phyloP scores from a whole-genome alignment of 2,797 vertebrate species.

The Furcifer pardalis region DNA sequence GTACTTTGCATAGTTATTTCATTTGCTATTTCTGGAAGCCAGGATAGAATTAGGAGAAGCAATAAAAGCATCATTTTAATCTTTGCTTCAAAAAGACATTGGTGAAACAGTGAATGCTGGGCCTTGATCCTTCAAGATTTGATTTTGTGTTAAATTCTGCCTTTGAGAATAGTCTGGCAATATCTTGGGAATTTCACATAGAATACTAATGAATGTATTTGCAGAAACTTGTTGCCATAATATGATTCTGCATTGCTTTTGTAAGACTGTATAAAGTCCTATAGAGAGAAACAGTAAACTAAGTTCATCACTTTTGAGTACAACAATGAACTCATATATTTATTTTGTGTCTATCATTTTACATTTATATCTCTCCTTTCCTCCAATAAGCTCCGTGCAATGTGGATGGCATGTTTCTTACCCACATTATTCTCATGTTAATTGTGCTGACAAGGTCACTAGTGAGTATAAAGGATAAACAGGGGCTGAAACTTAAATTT shows the following conservation, averaged over 20 bases:
- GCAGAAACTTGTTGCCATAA: background rate
- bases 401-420: too few species aligned
- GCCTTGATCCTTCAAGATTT: slow-evolving; percentile 10
- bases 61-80: slow-evolving; percentile 24
- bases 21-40: slow-evolving; percentile 15
- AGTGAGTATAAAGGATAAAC: background rate
- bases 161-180: background rate
- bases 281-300: background rate
- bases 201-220: slow-evolving; percentile 23
- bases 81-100: slow-evolving; percentile 25
- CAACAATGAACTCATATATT: background rate
- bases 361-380: background rate
- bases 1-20: slow-evolving; percentile 6
- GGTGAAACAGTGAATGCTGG: background rate
- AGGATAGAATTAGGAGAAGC: slow-evolving; percentile 2
- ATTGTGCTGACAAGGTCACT: background rate
- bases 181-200: background rate
- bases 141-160: slow-evolving; percentile 12
- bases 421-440: background rate
- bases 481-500: background rate
- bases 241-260: background rate
- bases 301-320: background rate
- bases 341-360: background rate
- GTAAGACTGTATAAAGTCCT: background rate
- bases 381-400: background rate